These are phyloP conservation scores for Phyllotreta cruciferae DNA, from an alignment of 2,888 invertebrate genomes.

Conservation along the genomic window DNA sequence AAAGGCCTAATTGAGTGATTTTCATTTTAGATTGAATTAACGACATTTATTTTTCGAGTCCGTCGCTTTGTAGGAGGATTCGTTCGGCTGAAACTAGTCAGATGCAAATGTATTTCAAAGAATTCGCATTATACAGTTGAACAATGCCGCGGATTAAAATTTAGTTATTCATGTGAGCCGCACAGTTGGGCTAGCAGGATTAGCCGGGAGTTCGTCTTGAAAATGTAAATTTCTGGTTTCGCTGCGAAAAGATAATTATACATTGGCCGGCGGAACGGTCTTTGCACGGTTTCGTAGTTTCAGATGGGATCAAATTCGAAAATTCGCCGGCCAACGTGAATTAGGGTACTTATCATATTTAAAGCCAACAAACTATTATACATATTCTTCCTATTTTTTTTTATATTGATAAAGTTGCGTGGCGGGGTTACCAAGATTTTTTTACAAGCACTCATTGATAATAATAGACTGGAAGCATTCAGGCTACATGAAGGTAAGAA, in stretches of 20 bases:
- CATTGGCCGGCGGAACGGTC: slow-evolving; percentile 52
- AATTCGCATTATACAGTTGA: slow-evolving; percentile 24
- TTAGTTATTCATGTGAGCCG: slow-evolving; percentile 27
- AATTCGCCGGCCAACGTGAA: neutral
- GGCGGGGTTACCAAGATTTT: too few relatives aligned
- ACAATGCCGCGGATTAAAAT: slow-evolving; percentile 27
- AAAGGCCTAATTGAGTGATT: too few relatives aligned
- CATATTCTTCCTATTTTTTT: too few relatives aligned
- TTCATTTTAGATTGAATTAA: neutral
- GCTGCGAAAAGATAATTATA: slow-evolving; percentile 57
- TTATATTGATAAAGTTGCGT: too few relatives aligned
- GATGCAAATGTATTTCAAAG: slow-evolving; percentile 27
- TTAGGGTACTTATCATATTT: too few relatives aligned
- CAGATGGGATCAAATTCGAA: slow-evolving; percentile 55
- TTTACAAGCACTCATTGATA: too few relatives aligned
- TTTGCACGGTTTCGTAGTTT: slow-evolving; percentile 60
- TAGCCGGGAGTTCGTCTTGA: slow-evolving; percentile 54
- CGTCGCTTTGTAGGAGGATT: slow-evolving; percentile 3
- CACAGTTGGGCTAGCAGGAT: slow-evolving; percentile 37
- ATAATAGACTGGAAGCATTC: too few relatives aligned
- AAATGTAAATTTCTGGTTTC: slow-evolving; percentile 57
- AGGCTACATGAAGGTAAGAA: slow-evolving; percentile 1
- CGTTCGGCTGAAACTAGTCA: slow-evolving; percentile 14
- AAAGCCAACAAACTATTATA: too few relatives aligned
- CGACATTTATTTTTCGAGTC: slow-evolving; percentile 5